Percentiles rank a stretch among this genome's conserved stretches.
phyloP scores from a whole-genome alignment of 1,140 invertebrate genomes.

The Hyphantria cunea region DNA sequence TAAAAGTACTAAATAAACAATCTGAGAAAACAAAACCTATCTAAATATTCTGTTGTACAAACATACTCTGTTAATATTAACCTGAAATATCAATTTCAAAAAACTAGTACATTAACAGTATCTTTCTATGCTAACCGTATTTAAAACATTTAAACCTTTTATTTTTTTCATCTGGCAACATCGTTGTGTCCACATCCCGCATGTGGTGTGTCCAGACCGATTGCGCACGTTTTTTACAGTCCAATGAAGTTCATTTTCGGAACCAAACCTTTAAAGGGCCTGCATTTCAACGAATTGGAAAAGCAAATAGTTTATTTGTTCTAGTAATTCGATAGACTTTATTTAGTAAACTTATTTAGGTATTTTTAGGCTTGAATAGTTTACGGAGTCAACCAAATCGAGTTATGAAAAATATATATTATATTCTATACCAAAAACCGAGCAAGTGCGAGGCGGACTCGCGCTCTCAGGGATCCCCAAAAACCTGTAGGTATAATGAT shows the following conservation, averaged over 20 bases:
- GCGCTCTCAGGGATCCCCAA: no score
- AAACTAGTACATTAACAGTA: no score
- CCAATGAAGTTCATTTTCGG: conserved; percentile 28
- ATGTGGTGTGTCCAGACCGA: conserved; percentile 30
- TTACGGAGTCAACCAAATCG: no score
- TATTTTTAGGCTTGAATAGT: neutral
- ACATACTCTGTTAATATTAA: no score
- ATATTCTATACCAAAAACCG: no score
- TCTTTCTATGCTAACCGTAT: neutral
- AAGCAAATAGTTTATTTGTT: conserved; percentile 46
- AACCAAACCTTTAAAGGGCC: conserved; percentile 39
- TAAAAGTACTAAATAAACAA: no score
- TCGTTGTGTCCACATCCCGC: conserved; percentile 25
- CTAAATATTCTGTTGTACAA: no score
- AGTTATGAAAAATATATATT: no score
- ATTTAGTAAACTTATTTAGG: conserved; percentile 11
- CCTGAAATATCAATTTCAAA: no score
- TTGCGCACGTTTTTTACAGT: conserved; percentile 47
- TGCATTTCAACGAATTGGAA: conserved; percentile 42
- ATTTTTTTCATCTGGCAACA: neutral
- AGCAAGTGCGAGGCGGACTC: no score
- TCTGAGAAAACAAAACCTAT: no score
- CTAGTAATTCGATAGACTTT: conserved; percentile 16
- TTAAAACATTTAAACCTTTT: conserved; percentile 18
- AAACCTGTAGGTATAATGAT: no score